Percentiles rank a stretch among this genome's conserved stretches.
These are phyloP conservation scores for Pseudopodoces humilis DNA, from an alignment of 2,113 vertebrate genomes.

Conservation along the genomic window DNA sequence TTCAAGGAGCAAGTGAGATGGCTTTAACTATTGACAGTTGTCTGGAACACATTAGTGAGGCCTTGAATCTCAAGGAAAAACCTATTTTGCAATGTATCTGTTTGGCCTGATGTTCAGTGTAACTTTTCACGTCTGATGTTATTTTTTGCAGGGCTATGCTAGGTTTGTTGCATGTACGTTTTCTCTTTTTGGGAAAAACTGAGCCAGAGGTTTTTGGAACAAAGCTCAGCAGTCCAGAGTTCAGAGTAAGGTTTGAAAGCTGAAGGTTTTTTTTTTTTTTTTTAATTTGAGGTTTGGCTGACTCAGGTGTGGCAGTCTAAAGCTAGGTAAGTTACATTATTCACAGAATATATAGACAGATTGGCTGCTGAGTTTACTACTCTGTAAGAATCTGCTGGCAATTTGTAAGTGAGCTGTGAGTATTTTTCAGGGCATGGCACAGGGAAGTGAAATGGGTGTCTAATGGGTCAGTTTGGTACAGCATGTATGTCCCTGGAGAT, in stretches of 20 bases:
- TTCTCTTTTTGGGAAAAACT: not conserved
- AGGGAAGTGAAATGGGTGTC: not conserved
- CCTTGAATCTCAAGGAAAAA: not conserved
- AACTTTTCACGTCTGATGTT: not conserved
- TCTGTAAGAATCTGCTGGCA: not conserved
- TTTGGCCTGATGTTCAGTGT: not conserved
- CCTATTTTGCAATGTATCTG: not conserved
- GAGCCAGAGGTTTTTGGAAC: not conserved
- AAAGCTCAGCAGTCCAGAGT: not conserved
- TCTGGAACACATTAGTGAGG: not conserved
- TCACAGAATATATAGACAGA: not conserved
- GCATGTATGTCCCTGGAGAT: not conserved
- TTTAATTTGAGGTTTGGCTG: not conserved
- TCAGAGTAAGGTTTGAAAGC: conserved; percentile 20
- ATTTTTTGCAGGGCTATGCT: not conserved
- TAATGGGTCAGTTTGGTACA: not conserved
- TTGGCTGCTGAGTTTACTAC: not conserved
- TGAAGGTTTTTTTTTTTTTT: not conserved
- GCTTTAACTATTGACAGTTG: not conserved
- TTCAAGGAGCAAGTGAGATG: not conserved
- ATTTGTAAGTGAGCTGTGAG: not conserved
- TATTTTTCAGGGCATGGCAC: not conserved
- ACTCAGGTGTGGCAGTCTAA: not conserved
- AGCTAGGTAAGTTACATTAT: not conserved
- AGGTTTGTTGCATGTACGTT: not conserved